A percentile compares a stretch with the other conserved stretches of the same genome.
These are phyloP conservation scores for Rhagoletis pomonella DNA, from an alignment of 1,140 invertebrate species.

Conservation along the genomic window DNA sequence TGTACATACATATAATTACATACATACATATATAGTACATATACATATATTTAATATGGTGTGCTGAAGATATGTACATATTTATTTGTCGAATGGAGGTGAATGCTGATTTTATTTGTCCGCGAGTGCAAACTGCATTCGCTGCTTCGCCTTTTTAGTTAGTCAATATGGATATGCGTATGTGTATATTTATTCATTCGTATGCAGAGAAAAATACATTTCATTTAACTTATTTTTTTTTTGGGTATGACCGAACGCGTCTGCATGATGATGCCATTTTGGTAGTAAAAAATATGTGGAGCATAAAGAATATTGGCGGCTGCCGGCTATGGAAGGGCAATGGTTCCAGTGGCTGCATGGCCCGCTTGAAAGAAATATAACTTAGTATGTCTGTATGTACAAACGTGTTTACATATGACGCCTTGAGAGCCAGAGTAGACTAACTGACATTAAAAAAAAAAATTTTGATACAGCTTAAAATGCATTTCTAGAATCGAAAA, in stretches of 20 bases:
- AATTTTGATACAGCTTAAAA: no score
- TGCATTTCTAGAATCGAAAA: no score
- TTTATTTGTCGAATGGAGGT: not conserved
- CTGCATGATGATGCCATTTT: conserved; percentile 13
- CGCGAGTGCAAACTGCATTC: conserved; percentile 30
- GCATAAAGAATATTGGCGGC: conserved; percentile 15
- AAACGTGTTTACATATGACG: no score
- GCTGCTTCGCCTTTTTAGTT: not conserved
- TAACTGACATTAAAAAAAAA: no score
- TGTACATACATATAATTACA: not conserved
- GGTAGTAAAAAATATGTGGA: conserved; percentile 24
- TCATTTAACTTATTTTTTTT: conserved; percentile 37
- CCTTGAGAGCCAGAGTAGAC: no score
- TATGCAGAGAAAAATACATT: conserved; percentile 13
- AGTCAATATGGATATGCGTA: not conserved
- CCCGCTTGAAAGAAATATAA: no score
- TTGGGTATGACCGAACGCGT: conserved; percentile 10
- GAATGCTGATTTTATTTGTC: conserved; percentile 30
- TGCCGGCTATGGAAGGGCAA: conserved; percentile 14
- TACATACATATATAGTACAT: not conserved
- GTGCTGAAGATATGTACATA: not conserved
- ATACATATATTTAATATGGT: not conserved
- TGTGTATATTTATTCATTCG: conserved; percentile 1
- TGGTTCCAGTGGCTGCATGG: not conserved
- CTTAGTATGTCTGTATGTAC: no score